These are phyloP conservation scores for Alviniconcha strummeri DNA, from an alignment of 2,888 invertebrate species.

Conservation along the genomic window DNA sequence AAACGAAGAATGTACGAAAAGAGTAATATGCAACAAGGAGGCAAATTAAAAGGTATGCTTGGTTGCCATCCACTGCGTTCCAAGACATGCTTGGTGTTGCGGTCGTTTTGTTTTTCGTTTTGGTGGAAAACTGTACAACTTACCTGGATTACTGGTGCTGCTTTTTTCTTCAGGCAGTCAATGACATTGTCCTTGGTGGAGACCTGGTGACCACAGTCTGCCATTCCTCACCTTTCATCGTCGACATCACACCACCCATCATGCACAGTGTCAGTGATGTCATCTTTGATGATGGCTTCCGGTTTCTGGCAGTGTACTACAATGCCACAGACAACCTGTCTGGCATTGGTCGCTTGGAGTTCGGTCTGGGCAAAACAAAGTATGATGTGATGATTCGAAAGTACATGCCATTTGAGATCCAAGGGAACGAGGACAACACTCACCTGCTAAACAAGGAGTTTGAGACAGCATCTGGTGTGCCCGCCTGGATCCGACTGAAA, in stretches of 20 bases:
- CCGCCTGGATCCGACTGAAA: slow-evolving; percentile 56
- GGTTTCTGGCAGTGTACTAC: slow-evolving; percentile 53
- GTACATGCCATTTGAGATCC: slow-evolving; percentile 45
- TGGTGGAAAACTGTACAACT: too few species aligned
- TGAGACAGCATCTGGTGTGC: slow-evolving; percentile 51
- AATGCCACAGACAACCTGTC: slow-evolving; percentile 48
- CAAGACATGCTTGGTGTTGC: too few species aligned
- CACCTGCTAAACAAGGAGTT: slow-evolving; percentile 52
- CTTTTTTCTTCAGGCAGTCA: slow-evolving; percentile 37
- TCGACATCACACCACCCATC: slow-evolving; percentile 55
- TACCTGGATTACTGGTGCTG: too few species aligned
- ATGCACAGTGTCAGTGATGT: slow-evolving; percentile 49
- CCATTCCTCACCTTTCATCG: slow-evolving; percentile 51
- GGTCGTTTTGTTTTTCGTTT: too few species aligned
- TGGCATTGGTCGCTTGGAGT: slow-evolving; percentile 50
- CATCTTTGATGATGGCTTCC: slow-evolving; percentile 58
- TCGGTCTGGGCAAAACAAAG: slow-evolving; percentile 56
- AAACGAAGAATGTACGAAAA: too few species aligned
- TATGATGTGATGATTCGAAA: slow-evolving; percentile 51
- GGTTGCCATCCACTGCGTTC: too few species aligned
- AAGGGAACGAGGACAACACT: slow-evolving; percentile 32
- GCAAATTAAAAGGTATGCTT: too few species aligned
- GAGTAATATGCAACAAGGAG: too few species aligned
- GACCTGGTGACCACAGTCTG: slow-evolving; percentile 59
- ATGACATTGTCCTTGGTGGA: slow-evolving; percentile 53